phyloP scores from a whole-genome alignment of 2,113 vertebrate genomes.

The Eurystomus gularis region DNA sequence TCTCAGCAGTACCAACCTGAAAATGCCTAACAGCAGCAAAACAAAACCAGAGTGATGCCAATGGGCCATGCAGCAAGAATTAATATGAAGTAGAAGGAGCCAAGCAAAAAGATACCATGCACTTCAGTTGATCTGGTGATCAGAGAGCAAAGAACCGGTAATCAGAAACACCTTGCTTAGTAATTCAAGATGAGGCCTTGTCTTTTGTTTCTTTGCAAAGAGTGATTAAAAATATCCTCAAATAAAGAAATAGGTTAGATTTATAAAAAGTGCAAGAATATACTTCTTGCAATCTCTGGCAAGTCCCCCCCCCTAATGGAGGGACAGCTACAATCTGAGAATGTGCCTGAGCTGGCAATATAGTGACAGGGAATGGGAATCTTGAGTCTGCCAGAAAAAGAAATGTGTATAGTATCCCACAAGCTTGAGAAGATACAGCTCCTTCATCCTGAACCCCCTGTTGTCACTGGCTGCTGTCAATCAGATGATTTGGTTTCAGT shows the following conservation, averaged over 20 bases:
- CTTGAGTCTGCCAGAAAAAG: neutral
- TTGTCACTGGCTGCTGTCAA: neutral
- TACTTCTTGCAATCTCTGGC: neutral
- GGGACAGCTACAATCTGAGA: neutral
- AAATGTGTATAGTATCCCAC: neutral
- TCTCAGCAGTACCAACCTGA: neutral
- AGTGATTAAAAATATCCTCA: neutral
- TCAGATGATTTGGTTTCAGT: conserved; percentile 48
- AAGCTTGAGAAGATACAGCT: neutral
- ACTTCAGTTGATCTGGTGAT: neutral
- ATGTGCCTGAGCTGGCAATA: neutral
- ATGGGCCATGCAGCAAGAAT: neutral
- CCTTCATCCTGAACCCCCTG: neutral
- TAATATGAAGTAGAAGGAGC: neutral
- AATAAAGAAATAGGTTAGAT: neutral
- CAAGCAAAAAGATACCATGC: neutral
- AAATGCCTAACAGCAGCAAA: neutral
- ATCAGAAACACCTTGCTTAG: neutral
- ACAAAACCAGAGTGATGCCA: neutral
- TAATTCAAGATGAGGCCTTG: neutral
- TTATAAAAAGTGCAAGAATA: neutral
- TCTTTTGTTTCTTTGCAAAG: neutral
- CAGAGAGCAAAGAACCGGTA: neutral
- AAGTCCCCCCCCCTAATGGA: too few species aligned
- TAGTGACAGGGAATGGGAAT: neutral